Evolutionary conservation across 2,113 vertebrate genomes (phyloP), one percentile per base, ranked within the genome.

Genomic region (Murina feae): DNA sequence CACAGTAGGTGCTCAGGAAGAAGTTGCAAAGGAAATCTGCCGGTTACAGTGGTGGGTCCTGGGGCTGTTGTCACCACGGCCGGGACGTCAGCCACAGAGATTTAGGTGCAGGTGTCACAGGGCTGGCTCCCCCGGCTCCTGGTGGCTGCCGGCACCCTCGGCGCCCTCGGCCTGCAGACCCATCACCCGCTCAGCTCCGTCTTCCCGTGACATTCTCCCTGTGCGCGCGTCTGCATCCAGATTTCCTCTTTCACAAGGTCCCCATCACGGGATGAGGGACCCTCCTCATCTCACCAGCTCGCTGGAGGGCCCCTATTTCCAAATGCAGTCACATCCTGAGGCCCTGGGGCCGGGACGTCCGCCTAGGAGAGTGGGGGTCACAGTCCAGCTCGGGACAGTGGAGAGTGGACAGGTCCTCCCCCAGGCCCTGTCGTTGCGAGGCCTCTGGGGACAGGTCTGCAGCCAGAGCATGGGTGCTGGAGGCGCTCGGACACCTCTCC

Each of bases 11-110:
- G n/a, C 32, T 47, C 16, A 25, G 35, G 17, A 9, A 42, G 25
- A 12, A 25, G 58, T 2, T 4, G 1, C 10, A 23, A 11, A 3
- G 68, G 17, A 47, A 17, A 2, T n/a, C 37, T 10, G 17, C 10
- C 1, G 0, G 4, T 23, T 5, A 2, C 17, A 0, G 3, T 10
- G 2, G 13, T 0, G 0, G 32, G 1, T 53, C 16, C 60, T 5
- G 5, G 37, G 60, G 21, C 42, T 1, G 23, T 17, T 10, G 0
- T 10, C 6, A n/a, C 32, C 51, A 5, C 18, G 18, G 65, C 0
- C 0, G 1, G 32, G 17, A 11, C 60, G 13, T 4, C 18, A 18
- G 6, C 21, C 1, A 1, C 58, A 58, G 16, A 3, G 60, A 5
- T 65, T 2, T 1, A 47, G 47, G 17, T 23, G 9, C 12, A 0